Evolutionary conservation across 2,797 vertebrate genomes (phyloP).

Genomic region (Novumbra hubbsi): DNA sequence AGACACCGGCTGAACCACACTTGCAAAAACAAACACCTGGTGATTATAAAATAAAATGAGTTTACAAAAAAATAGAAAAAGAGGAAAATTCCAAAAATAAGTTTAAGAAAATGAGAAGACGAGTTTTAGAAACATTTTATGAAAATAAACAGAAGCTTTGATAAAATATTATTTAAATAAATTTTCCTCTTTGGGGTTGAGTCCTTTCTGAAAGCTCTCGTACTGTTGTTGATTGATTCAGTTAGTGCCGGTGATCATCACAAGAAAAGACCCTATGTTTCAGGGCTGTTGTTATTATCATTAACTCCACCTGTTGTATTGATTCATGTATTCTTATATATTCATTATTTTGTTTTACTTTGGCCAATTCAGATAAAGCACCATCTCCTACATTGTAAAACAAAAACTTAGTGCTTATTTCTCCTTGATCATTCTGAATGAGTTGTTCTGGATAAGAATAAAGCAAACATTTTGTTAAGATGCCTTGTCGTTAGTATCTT

Average conservation of each 20-base stretch:
- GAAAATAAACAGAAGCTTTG: conserved; percentile 77
- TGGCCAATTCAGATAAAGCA: conserved; percentile 65
- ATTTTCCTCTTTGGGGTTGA: conserved; percentile 72
- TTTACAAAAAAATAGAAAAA: conserved; percentile 51
- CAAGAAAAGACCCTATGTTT: conserved; percentile 64
- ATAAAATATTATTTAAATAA: conserved; percentile 83
- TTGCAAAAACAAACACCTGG: conserved; percentile 62
- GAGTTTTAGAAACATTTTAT: conserved; percentile 83
- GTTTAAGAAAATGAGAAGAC: conserved; percentile 55
- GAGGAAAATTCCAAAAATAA: conserved; percentile 55
- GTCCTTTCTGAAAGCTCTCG: conserved; percentile 60
- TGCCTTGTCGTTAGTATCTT: conserved; percentile 35
- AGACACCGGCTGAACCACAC: conserved; percentile 53
- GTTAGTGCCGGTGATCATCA: conserved; percentile 80
- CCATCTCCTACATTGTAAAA: conserved; percentile 73
- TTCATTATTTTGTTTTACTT: conserved; percentile 72
- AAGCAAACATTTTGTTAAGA: conserved; percentile 80
- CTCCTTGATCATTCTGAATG: conserved; percentile 77
- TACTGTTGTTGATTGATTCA: conserved; percentile 74
- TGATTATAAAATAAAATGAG: conserved; percentile 60
- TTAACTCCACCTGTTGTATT: conserved; percentile 76
- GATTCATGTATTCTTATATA: conserved; percentile 74
- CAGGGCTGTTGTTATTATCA: conserved; percentile 67
- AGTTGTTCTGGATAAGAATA: conserved; percentile 78
- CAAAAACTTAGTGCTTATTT: conserved; percentile 71